These are phyloP conservation scores for Ametastegia equiseti DNA, from an alignment of 2,888 invertebrate species.

Conservation along the genomic window DNA sequence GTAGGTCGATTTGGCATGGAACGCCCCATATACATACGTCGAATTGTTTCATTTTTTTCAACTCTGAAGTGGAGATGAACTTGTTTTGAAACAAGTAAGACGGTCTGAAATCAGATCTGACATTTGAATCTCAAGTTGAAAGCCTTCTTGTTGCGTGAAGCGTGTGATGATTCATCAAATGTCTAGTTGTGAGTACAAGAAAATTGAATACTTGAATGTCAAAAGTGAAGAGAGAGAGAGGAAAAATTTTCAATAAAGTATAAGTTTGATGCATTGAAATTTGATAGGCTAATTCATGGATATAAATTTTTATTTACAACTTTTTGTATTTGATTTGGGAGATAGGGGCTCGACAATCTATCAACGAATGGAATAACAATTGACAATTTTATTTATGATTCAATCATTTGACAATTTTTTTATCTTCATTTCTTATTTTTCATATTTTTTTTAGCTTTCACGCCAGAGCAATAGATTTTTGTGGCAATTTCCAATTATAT, in stretches of 20 bases:
- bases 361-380: not conserved
- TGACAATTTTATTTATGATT: conserved; percentile 5
- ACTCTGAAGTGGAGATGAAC: too few species aligned
- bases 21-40: too few species aligned
- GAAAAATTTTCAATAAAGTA: not conserved
- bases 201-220: not conserved
- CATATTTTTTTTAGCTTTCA: conserved; percentile 4
- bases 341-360: not conserved
- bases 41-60: too few species aligned
- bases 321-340: too few species aligned
- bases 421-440: not conserved
- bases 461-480: conserved; percentile 30
- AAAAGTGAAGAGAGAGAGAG: not conserved
- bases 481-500: conserved; percentile 20
- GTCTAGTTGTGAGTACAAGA: not conserved
- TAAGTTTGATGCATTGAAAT: too few species aligned
- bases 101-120: too few species aligned
- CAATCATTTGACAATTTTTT: not conserved
- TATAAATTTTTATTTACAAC: not conserved
- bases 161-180: too few species aligned
- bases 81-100: too few species aligned
- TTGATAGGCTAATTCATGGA: not conserved
- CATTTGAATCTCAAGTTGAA: too few species aligned
- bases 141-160: too few species aligned
- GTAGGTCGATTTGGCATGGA: too few species aligned